Evolutionary conservation across 1,140 invertebrate species (phyloP).

Genomic region (Goniozus legneri): DNA sequence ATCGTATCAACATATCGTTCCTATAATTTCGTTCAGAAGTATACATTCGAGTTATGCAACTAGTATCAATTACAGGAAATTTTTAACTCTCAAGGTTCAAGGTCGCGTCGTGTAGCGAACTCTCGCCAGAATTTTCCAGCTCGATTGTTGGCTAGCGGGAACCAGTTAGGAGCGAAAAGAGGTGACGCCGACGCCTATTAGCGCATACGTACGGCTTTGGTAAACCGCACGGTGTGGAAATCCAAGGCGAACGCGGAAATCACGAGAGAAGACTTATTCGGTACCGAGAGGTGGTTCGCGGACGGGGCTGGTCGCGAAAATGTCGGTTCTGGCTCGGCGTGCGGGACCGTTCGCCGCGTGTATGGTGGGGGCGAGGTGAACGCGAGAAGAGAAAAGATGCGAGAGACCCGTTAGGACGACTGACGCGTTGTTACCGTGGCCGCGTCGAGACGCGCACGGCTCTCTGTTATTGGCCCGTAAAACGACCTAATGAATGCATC

Average conservation of each 20-base stretch:
- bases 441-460: conserved; percentile 20
- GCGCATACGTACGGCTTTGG: too few species aligned
- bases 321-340: conserved; percentile 10
- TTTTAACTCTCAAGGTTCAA: background rate
- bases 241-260: background rate
- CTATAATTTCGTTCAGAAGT: too few species aligned
- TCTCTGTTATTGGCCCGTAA: conserved; percentile 50
- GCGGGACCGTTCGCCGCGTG: background rate
- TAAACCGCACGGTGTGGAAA: background rate
- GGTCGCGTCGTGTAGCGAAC: too few species aligned
- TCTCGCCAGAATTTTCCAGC: too few species aligned
- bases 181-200: too few species aligned
- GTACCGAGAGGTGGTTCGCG: conserved; percentile 9
- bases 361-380: background rate
- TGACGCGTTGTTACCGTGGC: conserved; percentile 48
- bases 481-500: conserved; percentile 52
- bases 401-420: conserved; percentile 49
- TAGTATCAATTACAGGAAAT: too few species aligned
- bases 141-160: too few species aligned
- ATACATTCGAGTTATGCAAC: conserved; percentile 7
- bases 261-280: conserved; percentile 5
- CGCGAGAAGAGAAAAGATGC: conserved; percentile 16
- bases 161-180: too few species aligned
- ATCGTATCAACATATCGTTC: too few species aligned
- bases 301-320: conserved; percentile 17